Evolutionary conservation across 2,113 vertebrate genomes (phyloP).

Genomic region (Anser brachyrhynchus): DNA sequence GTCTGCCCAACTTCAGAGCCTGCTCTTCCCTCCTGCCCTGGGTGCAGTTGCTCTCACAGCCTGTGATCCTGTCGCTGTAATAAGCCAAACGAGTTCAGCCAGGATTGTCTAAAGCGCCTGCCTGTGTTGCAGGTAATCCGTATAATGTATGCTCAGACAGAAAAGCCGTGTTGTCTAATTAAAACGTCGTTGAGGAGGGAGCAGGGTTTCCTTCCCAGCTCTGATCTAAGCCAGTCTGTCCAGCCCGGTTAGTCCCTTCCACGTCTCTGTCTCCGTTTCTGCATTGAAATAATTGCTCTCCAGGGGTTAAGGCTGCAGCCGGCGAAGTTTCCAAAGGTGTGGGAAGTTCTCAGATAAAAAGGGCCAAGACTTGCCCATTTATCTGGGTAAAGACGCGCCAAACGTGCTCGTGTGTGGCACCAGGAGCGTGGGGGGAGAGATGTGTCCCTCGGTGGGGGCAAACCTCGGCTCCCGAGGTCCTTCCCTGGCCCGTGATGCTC

Average conservation of each 20-base stretch:
- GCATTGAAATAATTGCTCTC: conserved; percentile 2
- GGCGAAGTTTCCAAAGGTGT: background rate
- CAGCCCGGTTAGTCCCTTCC: background rate
- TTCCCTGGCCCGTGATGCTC: background rate
- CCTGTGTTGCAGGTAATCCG: background rate
- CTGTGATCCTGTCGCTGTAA: background rate
- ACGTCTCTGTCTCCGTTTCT: background rate
- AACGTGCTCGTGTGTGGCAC: fast-evolving
- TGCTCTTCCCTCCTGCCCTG: background rate
- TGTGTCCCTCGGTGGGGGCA: fast-evolving
- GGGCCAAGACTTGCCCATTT: background rate
- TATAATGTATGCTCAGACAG: background rate
- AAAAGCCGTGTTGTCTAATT: conserved; percentile 14
- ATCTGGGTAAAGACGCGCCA: background rate
- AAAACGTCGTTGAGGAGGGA: background rate
- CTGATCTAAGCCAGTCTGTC: conserved; percentile 60
- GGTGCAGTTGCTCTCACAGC: background rate
- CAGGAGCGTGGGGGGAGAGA: fast-evolving
- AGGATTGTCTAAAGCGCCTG: background rate
- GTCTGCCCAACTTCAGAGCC: background rate
- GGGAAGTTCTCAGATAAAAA: conserved; percentile 7
- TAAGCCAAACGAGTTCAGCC: background rate
- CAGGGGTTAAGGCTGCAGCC: background rate
- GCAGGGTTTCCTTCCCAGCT: conserved; percentile 32
- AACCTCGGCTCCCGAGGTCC: background rate